Evolutionary conservation across 2,888 invertebrate genomes (phyloP), one percentile per base, ranked within the genome.

Genomic region (Chrysotoxum bicinctum): DNA sequence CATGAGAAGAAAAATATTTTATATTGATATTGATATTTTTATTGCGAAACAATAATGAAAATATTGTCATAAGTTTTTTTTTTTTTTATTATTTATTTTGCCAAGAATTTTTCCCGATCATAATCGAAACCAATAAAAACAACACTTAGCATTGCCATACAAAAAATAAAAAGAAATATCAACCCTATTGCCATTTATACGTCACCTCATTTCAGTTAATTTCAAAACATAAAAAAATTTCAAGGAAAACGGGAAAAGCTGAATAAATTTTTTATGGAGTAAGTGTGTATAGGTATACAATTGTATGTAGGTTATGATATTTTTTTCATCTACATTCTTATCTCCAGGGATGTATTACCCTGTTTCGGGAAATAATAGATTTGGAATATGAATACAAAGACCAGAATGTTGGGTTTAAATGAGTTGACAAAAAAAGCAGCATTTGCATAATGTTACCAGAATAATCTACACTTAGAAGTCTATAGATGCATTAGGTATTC

Each of bases 161-260:
- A 58, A 58, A 58, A 37, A 56, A 56, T 19, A 48, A 23, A n/a
- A 1, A 58, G 43, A 66, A 19, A 23, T 43, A 52, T 58, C 70
- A 76, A 64, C 52, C 64, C 56, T 58, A 50, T 76, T 23, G 56
- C 70, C 48, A 45, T 81, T 75, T 70, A 76, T 32, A 56, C 19
- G 19, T 56, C 50, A 21, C 21, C 26, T 62, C 83, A 48, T 83
- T 78, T 74, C 78, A 69, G 62, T 74, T 74, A 78, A 74, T 69
- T 83, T 73, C 48, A 74, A 56, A 68, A 68, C 60, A 79, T 79
- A 73, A 79, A 79, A 73, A 60, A 62, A 26, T 52, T 56, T 50
- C 14, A 26, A 50, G 23, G 8, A 60, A 35, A n/a, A 19, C 16
- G 16, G 26, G n/a, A 9, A 26, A 30, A 40, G 21, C 7, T 21